Percentiles rank a stretch among this genome's conserved stretches.
Evolutionary conservation across 2,888 invertebrate species (phyloP).

Genomic region (Eurytoma californica): DNA sequence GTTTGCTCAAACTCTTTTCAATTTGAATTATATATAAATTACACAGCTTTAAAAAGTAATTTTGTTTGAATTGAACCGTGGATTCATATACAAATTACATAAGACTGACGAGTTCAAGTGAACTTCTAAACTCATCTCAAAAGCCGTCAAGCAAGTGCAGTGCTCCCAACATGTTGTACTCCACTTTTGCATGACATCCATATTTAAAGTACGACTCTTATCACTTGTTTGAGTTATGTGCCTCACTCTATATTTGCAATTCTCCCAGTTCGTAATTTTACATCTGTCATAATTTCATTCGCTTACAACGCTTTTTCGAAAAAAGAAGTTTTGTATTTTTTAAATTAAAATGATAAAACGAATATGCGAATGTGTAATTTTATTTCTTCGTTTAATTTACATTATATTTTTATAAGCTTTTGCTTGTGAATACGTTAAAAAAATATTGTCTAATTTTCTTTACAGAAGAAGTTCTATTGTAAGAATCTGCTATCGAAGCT

Average conservation of each 20-base stretch:
- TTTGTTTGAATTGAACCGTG: too few relatives aligned
- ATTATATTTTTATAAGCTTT: too few relatives aligned
- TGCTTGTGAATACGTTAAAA: too few relatives aligned
- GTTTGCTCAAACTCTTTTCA: too few relatives aligned
- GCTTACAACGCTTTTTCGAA: not conserved
- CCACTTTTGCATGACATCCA: slow-evolving; percentile 14
- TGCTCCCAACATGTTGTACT: slow-evolving; percentile 2
- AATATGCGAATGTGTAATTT: too few relatives aligned
- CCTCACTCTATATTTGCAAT: not conserved
- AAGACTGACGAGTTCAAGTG: not conserved
- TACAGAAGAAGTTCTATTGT: too few relatives aligned
- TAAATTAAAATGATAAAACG: not conserved
- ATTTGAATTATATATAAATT: too few relatives aligned
- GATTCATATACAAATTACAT: not conserved
- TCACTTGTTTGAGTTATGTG: not conserved
- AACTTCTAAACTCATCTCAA: not conserved
- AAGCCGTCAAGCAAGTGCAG: not conserved
- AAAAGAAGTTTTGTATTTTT: not conserved
- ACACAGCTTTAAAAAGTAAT: too few relatives aligned
- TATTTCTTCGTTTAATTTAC: too few relatives aligned
- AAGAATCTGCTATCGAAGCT: too few relatives aligned
- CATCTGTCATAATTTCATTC: slow-evolving; percentile 3
- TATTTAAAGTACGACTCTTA: slow-evolving; percentile 23
- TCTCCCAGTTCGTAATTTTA: not conserved
- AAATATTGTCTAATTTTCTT: too few relatives aligned